Evolutionary conservation across 2,113 vertebrate species (phyloP), one percentile per base, ranked within the genome.

Genomic region (Leptodactylus fuscus): DNA sequence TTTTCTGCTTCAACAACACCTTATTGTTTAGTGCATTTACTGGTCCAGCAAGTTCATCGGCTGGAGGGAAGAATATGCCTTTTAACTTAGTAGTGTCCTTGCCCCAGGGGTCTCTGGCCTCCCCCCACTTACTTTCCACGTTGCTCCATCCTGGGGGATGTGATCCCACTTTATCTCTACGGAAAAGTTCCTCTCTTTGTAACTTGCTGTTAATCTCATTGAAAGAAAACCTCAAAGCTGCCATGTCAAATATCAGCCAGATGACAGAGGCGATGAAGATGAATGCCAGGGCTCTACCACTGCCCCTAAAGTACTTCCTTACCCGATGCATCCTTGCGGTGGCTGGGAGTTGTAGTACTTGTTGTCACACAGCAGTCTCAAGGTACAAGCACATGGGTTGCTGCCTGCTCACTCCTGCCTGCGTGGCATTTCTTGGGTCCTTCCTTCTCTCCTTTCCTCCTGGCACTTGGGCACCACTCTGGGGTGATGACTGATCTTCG

Each of bases 181-280:
- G 51, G n/a, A 92, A 36, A 0, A 89, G 29, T 73, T 95, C 93
- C 70, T 89, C 89, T 75, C 91, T 94, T 79, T 94, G 85, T 65
- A 93, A 85, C 79, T 90, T 90, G 13, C 91, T 90, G 90, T 94
- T 94, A 71, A 88, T 89, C 38, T 98, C 97, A 87, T 89, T 94
- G 77, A 97, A 92, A 20, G 96, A 97, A 5, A 98, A 46, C 75
- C 94, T 93, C 18, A 99, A 95, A n/a, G 96, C 97, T 88, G 95
- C 97, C 94, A 98, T 97, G 92, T 99, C 97, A 88, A 99, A 95
- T 67, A 98, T 92, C 67, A 99, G 89, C 97, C 97, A 99, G 49
- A 95, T 86, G 87, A 99, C 91, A 58, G 97, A 99, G 48, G 97
- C 97, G 8, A 90, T 90, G 87, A 97, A 97, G 80, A 99, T 95